Evolutionary conservation across 2,113 vertebrate genomes (phyloP).

Genomic region (Physeter macrocephalus): DNA sequence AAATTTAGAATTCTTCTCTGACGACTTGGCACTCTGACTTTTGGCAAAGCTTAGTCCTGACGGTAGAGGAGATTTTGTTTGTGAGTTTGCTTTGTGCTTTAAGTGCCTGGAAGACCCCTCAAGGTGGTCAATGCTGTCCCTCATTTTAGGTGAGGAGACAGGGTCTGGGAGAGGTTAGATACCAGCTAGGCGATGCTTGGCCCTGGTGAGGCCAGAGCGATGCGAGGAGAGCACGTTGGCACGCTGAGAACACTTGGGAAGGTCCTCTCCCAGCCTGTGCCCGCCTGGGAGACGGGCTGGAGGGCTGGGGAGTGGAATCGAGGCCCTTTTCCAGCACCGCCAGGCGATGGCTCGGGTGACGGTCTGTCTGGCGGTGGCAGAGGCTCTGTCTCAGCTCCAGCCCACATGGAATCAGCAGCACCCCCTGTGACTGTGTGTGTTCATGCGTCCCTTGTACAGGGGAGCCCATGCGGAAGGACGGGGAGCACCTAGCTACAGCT

Average conservation of each 20-base stretch:
- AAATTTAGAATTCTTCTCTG: neutral
- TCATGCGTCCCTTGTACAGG: slow-evolving; percentile 60
- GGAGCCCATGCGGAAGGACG: slow-evolving; percentile 77
- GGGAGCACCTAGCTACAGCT: slow-evolving; percentile 75
- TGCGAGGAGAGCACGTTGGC: accelerated
- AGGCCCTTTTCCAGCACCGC: neutral
- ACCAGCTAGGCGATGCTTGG: accelerated
- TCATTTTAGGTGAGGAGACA: accelerated
- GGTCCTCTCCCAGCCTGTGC: slow-evolving; percentile 48
- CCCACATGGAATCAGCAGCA: neutral
- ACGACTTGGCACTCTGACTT: neutral
- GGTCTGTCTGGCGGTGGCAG: slow-evolving; percentile 3
- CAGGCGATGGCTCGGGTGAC: neutral
- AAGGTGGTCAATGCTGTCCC: accelerated
- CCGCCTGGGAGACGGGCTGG: slow-evolving; percentile 59
- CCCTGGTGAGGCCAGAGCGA: accelerated
- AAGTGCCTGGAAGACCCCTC: neutral
- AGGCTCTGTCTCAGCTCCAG: slow-evolving; percentile 38
- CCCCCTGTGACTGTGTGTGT: slow-evolving; percentile 52
- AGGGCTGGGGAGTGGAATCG: slow-evolving; percentile 47
- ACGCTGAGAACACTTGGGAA: accelerated
- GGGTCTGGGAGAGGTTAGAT: neutral
- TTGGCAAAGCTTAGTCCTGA: neutral
- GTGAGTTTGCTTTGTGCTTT: neutral
- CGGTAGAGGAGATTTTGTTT: neutral